phyloP scores from a whole-genome alignment of 2,888 invertebrate genomes.

The Xylota sylvarum region DNA sequence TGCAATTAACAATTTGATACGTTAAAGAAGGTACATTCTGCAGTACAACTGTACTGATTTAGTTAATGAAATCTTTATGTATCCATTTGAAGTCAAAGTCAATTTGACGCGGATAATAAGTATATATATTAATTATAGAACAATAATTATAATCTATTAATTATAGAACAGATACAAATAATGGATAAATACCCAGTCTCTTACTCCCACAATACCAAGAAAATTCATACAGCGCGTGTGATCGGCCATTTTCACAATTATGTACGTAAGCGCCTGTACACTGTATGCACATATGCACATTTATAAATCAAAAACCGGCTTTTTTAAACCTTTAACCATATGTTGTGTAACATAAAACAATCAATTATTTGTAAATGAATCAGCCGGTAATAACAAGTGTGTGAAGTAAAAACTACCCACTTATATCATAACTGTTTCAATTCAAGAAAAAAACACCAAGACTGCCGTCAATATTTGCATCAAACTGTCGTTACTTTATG shows the following conservation, averaged over 20 bases:
- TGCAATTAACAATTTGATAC: too few relatives aligned
- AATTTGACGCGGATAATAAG: too few relatives aligned
- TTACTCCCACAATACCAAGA: neutral
- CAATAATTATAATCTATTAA: too few relatives aligned
- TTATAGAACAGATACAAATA: too few relatives aligned
- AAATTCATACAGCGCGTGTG: neutral
- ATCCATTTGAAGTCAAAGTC: too few relatives aligned
- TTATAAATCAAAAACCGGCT: constrained; percentile 18
- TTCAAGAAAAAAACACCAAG: constrained; percentile 2
- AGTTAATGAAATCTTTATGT: too few relatives aligned
- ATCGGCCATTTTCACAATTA: constrained; percentile 1
- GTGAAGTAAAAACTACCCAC: constrained; percentile 6
- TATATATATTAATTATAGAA: too few relatives aligned
- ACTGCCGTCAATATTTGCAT: constrained; percentile 45
- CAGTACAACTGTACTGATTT: too few relatives aligned
- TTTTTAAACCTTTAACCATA: constrained; percentile 22
- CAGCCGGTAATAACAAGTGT: constrained; percentile 23
- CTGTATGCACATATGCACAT: neutral
- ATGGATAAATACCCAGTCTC: too few relatives aligned
- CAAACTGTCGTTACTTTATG: constrained; percentile 30
- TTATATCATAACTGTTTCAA: constrained; percentile 60
- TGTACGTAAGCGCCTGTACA: too few relatives aligned
- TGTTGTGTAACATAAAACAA: constrained; percentile 1
- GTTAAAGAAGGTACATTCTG: too few relatives aligned
- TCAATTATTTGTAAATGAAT: constrained; percentile 44